phyloP scores from a whole-genome alignment of 1,140 invertebrate genomes.

The Amphibalanus amphitrite region DNA sequence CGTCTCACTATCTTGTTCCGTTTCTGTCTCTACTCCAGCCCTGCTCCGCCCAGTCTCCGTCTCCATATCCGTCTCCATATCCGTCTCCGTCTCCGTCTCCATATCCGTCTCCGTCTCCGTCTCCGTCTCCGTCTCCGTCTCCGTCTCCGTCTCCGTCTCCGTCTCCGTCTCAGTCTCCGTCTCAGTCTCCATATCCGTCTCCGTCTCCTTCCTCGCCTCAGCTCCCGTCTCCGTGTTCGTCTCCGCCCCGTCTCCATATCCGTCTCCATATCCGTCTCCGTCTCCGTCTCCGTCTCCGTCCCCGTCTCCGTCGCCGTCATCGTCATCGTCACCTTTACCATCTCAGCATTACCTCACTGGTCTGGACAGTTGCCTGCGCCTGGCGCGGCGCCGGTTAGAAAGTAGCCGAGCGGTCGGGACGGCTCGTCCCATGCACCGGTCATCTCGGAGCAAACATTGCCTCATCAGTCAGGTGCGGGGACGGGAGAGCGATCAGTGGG shows the following conservation, averaged over 20 bases:
- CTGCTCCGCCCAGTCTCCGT: too few species aligned
- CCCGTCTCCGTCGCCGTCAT: neutral
- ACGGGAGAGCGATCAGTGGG: too few species aligned
- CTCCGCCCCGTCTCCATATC: neutral
- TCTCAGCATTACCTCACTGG: neutral
- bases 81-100: too few species aligned
- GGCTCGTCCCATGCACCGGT: neutral
- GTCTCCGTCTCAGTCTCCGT: too few species aligned
- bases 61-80: too few species aligned
- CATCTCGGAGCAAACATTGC: neutral
- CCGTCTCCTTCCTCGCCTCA: too few species aligned
- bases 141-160: too few species aligned
- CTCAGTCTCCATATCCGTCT: too few species aligned
- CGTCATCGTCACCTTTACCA: neutral
- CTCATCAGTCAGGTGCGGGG: neutral
- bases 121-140: too few species aligned
- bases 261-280: conserved; percentile 1
- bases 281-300: conserved; percentile 5
- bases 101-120: too few species aligned
- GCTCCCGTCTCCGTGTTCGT: neutral
- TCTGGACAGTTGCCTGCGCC: neutral
- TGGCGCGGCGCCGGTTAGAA: neutral
- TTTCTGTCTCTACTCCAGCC: too few species aligned
- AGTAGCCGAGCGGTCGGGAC: neutral
- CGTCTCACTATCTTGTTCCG: too few species aligned